Evolutionary conservation across 2,113 vertebrate genomes (phyloP).

Genomic region (Lontra canadensis): DNA sequence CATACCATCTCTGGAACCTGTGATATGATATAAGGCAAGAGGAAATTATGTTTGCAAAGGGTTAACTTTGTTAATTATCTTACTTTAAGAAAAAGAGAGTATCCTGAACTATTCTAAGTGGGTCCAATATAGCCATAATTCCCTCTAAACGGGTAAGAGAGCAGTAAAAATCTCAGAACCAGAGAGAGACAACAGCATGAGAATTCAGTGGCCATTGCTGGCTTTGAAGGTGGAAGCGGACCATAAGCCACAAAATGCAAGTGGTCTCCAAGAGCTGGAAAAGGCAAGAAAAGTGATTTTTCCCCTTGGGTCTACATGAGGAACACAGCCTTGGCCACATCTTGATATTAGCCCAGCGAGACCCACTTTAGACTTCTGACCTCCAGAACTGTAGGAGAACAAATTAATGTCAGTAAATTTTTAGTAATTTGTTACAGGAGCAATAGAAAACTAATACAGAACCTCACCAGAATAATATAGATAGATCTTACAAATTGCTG

Average conservation of each 20-base stretch:
- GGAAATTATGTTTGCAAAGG: not conserved
- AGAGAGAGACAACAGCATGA: no score
- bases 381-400: not conserved
- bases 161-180: not conserved
- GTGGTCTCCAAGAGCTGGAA: not conserved
- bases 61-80: not conserved
- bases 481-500: not conserved
- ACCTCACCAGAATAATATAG: not conserved
- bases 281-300: not conserved
- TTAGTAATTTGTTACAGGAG: not conserved
- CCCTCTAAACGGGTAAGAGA: not conserved
- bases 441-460: not conserved
- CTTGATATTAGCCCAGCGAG: not conserved
- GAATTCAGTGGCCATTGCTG: rapidly evolving
- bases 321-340: not conserved
- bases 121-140: not conserved
- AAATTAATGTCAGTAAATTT: not conserved
- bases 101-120: not conserved
- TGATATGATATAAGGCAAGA: not conserved
- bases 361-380: not conserved
- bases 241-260: not conserved
- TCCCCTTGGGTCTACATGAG: not conserved
- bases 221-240: not conserved
- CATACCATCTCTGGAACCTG: not conserved
- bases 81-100: not conserved